Conservation (phyloP, 2,113 vertebrate species). For the Galemys pyrenaicus region DNA sequence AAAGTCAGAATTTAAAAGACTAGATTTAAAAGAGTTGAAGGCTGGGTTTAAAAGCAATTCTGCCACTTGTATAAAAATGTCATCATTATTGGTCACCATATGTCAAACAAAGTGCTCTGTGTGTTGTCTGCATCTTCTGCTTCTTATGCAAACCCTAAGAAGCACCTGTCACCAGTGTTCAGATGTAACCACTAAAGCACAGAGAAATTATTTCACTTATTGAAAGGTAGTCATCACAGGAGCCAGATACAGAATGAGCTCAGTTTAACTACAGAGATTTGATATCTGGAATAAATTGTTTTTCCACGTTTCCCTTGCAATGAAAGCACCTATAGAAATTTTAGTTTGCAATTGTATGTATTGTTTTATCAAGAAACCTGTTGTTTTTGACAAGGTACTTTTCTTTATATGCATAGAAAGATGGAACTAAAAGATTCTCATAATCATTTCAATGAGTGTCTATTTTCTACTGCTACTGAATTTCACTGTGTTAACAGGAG, state of each 20-base stretch:
- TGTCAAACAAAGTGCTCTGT: not conserved
- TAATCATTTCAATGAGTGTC: not conserved
- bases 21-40: not conserved
- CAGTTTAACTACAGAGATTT: not conserved
- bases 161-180: not conserved
- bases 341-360: not conserved
- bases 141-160: not conserved
- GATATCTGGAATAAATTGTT: not conserved
- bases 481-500: slow-evolving; percentile 9
- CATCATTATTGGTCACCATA: not conserved
- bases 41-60: not conserved
- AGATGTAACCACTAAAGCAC: not conserved
- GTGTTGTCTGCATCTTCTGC: not conserved
- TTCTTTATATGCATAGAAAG: slow-evolving; percentile 10
- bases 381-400: not conserved
- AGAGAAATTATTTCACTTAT: not conserved
- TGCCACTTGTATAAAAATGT: not conserved
- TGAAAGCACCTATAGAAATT: not conserved
- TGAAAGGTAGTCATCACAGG: not conserved
- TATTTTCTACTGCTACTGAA: slow-evolving; percentile 6
- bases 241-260: not conserved
- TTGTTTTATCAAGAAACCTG: not conserved
- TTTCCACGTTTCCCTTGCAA: not conserved
- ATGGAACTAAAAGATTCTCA: not conserved
- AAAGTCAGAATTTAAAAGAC: not conserved